Base-by-base conservation (phyloP, 2,797 vertebrate genomes). In the Peromyscus attwateri region DNA sequence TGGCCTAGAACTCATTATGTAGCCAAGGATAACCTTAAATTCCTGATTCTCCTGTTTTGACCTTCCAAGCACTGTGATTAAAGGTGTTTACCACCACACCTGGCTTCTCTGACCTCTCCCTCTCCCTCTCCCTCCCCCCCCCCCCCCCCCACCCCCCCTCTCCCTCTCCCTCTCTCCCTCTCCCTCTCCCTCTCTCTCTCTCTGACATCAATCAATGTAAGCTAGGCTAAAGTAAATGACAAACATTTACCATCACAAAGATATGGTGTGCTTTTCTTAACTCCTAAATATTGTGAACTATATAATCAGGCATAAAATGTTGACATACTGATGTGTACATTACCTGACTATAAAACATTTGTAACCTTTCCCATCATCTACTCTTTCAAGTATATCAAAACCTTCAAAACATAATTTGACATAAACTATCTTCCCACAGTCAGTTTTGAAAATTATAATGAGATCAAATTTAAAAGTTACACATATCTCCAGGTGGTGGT, bases 391-490 rank as follows among this genome's bases (percentile, higher is more conserved):
- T 43, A 68, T 90, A 68, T 55, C n/a, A 66, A 76, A n/a, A 75
- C 16, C n/a, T 94, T 68, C 14, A 11, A 66, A 75, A 49, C 23
- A 64, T 84, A 90, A 87, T 81, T 81, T 91, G 49, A 77, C 68
- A 94, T 82, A 79, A 91, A 66, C 27, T 55, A 62, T 46, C 46
- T 87, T 79, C 57, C 81, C 19, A 46, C 43, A 7, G 68, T n/a
- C 34, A 55, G 60, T 73, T 89, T 82, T 94, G 19, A 89, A 62
- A 82, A 71, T 73, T 31, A 10, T 31, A 62, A 62, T 10, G 29
- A 87, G 68, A 57, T 87, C 34, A 87, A 43, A 93, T 55, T 68
- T 68, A 57, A 88, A 94, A 73, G 79, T 82, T 46, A 64, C 3
- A 37, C 60, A 57, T n/a, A 17, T 40, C 80, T 4, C 64, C 13